phyloP scores from a whole-genome alignment of 2,113 vertebrate genomes.

The Alethe diademata region DNA sequence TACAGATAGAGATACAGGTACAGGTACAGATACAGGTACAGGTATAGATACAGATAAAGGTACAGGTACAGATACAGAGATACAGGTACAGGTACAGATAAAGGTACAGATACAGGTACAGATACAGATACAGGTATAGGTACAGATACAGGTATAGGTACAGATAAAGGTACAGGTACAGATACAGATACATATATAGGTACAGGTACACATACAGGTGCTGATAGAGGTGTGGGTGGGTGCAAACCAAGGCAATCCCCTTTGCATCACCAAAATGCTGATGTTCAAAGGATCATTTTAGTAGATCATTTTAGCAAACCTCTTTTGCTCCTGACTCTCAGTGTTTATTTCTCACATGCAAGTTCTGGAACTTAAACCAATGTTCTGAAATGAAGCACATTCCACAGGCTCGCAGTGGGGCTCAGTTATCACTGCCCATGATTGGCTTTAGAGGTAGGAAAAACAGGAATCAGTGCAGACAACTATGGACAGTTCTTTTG shows the following conservation, averaged over 20 bases:
- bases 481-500: neutral
- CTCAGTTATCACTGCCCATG: neutral
- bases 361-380: neutral
- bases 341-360: neutral
- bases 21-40: too few relatives aligned
- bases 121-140: too few relatives aligned
- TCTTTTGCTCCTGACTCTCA: neutral
- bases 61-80: neutral
- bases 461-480: neutral
- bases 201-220: neutral
- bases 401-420: neutral
- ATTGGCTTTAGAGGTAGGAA: neutral
- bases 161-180: accelerated
- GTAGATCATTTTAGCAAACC: neutral
- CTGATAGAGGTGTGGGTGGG: neutral
- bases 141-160: neutral
- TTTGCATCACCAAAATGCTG: neutral
- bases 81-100: neutral
- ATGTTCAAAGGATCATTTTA: neutral
- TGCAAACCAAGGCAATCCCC: neutral
- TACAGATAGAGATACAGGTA: too few relatives aligned
- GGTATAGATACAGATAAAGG: too few relatives aligned
- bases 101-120: neutral
- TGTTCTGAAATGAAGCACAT: accelerated
- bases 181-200: neutral